Base-by-base conservation (phyloP, 2,888 invertebrate species). In the Drosophila aldrichi region DNA sequence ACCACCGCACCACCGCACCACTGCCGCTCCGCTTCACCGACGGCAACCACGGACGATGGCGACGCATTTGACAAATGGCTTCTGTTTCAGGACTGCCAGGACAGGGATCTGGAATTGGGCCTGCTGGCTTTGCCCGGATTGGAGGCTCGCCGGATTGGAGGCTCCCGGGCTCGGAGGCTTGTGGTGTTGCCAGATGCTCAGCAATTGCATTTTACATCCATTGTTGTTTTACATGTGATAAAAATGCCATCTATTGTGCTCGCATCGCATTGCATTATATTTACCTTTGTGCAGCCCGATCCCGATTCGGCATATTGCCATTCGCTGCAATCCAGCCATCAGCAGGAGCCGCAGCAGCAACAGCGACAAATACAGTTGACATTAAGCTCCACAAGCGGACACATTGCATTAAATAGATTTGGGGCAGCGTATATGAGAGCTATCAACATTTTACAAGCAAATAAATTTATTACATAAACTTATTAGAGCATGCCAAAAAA, bases 41-140 rank as follows among this genome's bases (percentile, higher is more conserved):
- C 55, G 38, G 29, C 56, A 55, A 59, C 46, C 70, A 49, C 67
- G 61, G 63, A 79, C 56, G 73, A 55, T 67, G 82, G 74, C 77
- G 87, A 71, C 82, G 83, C 83, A 80, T 81, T 91, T 91, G 91
- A 92, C 91, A 91, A 92, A 91, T 91, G 91, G 86, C 79, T 88
- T 91, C 91, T 90, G 91, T 82, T 88, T 62, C 81, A 72, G 67
- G 78, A 81, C 66, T 68, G 70, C 82, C 88, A 72, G 82, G 63
- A 70, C 66, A 68, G 48, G 66, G 71, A 79, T 88, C 80, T 79
- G 79, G 74, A 65, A 80, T 81, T 87, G 87, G 82, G 79, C 68
- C 70, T 79, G 79, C 70, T 82, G 76, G 72, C 86, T 79, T 77
- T 77, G 58, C 41, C 70, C 64, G 78, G 84, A 83, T 79, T 74